Evolutionary conservation across 23 tunicate genomes (phyloP).

Genomic region (Halocynthia roretzi): DNA sequence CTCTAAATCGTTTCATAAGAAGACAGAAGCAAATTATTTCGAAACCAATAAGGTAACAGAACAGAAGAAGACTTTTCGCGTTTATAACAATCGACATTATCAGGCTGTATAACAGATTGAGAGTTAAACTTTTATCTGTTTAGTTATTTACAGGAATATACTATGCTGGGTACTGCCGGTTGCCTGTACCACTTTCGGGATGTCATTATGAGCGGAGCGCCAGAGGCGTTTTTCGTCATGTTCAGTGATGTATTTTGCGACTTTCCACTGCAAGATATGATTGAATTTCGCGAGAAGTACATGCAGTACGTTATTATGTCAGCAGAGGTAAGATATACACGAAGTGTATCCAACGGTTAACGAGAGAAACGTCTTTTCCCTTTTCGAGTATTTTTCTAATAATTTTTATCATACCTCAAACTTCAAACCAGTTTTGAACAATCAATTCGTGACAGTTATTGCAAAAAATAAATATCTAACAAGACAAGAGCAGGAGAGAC

Average conservation of each 20-base stretch:
- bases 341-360: neutral
- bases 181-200: conserved; percentile 95
- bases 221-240: conserved; percentile 88
- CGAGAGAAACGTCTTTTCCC: too few relatives aligned
- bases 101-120: too few relatives aligned
- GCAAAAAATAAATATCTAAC: too few relatives aligned
- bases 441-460: too few relatives aligned
- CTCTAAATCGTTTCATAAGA: conserved; percentile 78
- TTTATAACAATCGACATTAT: too few relatives aligned
- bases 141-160: conserved; percentile 93
- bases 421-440: too few relatives aligned
- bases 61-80: too few relatives aligned
- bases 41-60: conserved; percentile 67
- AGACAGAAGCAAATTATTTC: conserved; percentile 48
- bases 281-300: conserved; percentile 77
- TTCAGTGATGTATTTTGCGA: conserved; percentile 97
- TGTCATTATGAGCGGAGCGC: conserved; percentile 72
- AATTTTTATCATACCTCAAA: too few relatives aligned
- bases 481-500: too few relatives aligned
- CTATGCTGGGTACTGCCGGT: conserved; percentile 97
- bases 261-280: conserved; percentile 73
- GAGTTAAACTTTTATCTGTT: neutral
- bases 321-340: conserved; percentile 34
- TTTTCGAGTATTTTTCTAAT: too few relatives aligned
- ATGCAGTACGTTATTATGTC: conserved; percentile 90